Base-by-base conservation (phyloP, 1,140 invertebrate genomes). In the Saxidomus purpurata region DNA sequence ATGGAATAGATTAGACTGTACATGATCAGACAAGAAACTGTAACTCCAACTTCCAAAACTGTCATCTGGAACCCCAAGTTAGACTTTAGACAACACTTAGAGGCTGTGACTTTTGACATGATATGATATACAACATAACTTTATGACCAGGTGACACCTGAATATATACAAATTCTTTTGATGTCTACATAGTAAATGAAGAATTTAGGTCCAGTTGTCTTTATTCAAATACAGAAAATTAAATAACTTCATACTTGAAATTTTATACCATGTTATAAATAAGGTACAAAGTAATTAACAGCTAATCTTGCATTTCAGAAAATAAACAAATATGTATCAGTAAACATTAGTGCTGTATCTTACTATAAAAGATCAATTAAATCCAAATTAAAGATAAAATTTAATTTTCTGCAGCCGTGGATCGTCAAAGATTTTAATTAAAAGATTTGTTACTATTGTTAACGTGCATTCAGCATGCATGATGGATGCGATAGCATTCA, bases 231-330 rank as follows among this genome's bases (percentile, higher is more conserved):
- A 71, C 17, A 71, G 8, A 71, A 71, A 71, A 71, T 71, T 31
- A 38, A 40, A 71, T 71, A 25, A 38, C 38, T 71, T 71, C 67
- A 17, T 71, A 71, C 34, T 71, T 71, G 34, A 71, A 22, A 71
- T 38, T 71, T 71, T 38, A 71, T 71, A 71, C 67, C 0, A 15
- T 4, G 19, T 36, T n/a, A 22, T 38, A 71, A 71, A 13, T 38
- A 4, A 15, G 34, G 67, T 38, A 17, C 61, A 38, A 71, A 71
- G 67, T 71, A 31, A 71, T 71, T 71, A 71, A 38, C 67, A 40
- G 22, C 38, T 4, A 40, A 38, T 71, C 13, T 19, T 38, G 22
- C 34, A 38, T 38, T 71, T 22, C 22, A 9, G 9, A 9, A 28
- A 63, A 9, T 63, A 63, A 9, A 28, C 8, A 63, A n/a, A 63